Evolutionary conservation across 1,140 invertebrate species (phyloP).

Genomic region (Atopsyche davidsoni): DNA sequence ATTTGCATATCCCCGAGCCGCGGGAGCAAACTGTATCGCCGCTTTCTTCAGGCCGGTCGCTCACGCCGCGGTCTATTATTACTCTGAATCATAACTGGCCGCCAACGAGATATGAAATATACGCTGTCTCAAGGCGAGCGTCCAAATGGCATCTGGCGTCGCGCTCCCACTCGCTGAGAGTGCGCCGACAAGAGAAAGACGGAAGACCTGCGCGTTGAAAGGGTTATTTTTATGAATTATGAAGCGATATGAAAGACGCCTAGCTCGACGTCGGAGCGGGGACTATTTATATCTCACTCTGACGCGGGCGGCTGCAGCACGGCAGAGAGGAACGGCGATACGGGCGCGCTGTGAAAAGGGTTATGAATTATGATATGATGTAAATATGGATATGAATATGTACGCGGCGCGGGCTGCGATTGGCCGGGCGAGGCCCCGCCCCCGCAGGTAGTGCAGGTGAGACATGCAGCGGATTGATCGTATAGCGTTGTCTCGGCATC

Average conservation of each 20-base stretch:
- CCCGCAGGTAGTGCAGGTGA: conserved; percentile 21
- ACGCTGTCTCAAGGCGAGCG: too few species aligned
- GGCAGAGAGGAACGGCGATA: background rate
- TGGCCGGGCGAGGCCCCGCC: conserved; percentile 14
- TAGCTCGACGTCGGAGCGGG: background rate
- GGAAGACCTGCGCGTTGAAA: too few species aligned
- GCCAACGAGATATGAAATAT: background rate
- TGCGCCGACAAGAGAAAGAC: too few species aligned
- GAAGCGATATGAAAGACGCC: too few species aligned
- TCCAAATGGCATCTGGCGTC: too few species aligned
- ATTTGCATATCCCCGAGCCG: too few species aligned
- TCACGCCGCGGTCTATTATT: too few species aligned
- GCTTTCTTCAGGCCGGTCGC: too few species aligned
- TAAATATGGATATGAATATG: conserved; percentile 27
- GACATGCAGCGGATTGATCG: conserved; percentile 10
- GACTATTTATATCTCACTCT: background rate
- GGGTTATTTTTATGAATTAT: too few species aligned
- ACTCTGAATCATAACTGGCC: background rate
- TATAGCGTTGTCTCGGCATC: conserved; percentile 8
- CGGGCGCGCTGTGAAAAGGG: conserved; percentile 16
- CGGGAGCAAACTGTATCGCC: too few species aligned
- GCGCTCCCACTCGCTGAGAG: too few species aligned
- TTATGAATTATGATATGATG: conserved; percentile 27
- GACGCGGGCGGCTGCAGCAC: background rate
- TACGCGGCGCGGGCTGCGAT: conserved; percentile 13